phyloP scores from a whole-genome alignment of 2,113 vertebrate species.

The Pogona vitticeps region DNA sequence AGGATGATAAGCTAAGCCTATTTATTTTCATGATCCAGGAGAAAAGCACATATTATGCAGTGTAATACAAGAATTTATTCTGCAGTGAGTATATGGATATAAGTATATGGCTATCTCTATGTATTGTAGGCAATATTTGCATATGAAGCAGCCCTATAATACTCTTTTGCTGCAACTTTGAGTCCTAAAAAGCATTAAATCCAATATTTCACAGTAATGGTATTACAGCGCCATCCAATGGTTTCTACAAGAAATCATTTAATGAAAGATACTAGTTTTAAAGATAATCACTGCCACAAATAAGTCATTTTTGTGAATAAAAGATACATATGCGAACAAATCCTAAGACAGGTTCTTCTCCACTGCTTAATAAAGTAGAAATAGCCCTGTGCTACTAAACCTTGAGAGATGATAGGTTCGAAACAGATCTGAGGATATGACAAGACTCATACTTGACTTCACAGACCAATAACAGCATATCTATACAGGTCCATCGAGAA shows the following conservation, averaged over 20 bases:
- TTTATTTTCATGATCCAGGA: neutral
- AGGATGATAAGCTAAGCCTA: neutral
- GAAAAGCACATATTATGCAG: neutral
- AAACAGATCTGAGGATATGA: neutral
- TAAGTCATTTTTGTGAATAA: neutral
- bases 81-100: neutral
- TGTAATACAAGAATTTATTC: neutral
- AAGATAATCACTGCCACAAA: neutral
- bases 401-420: neutral
- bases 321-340: neutral
- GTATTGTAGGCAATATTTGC: neutral
- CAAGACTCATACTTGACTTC: neutral
- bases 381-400: neutral
- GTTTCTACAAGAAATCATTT: constrained; percentile 25
- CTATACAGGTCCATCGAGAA: neutral
- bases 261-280: neutral
- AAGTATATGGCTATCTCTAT: neutral
- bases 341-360: neutral
- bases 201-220: constrained; percentile 40
- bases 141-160: neutral
- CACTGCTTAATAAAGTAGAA: constrained; percentile 3
- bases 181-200: neutral
- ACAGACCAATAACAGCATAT: neutral
- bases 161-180: neutral
- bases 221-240: constrained; percentile 63